Conservation (phyloP, 2,797 vertebrate genomes). For the Sebastes iracundus region DNA sequence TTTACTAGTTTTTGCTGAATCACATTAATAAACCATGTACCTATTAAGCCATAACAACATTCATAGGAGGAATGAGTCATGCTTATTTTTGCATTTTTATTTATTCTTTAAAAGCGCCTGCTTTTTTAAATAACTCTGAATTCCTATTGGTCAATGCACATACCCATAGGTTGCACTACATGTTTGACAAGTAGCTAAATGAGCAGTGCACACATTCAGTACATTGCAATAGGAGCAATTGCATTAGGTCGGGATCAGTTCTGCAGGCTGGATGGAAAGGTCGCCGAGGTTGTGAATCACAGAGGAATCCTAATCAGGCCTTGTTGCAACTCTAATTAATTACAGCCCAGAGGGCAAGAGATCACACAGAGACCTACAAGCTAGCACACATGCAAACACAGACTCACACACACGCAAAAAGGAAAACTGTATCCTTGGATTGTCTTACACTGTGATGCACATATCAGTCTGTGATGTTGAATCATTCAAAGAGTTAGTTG, state of each 20-base stretch:
- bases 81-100: background rate
- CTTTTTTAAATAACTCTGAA: background rate
- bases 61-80: slow-evolving; percentile 37
- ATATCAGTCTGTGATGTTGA: slow-evolving; percentile 18
- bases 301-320: slow-evolving; percentile 79
- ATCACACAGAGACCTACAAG: slow-evolving; percentile 61
- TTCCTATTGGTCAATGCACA: background rate
- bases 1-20: slow-evolving; percentile 49
- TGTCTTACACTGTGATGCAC: slow-evolving; percentile 15
- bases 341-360: slow-evolving; percentile 75
- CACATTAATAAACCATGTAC: slow-evolving; percentile 60
- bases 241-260: slow-evolving; percentile 43
- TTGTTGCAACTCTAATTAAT: slow-evolving; percentile 83
- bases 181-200: slow-evolving; percentile 54
- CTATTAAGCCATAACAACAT: slow-evolving; percentile 41
- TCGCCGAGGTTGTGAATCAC: slow-evolving; percentile 66
- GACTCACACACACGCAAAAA: slow-evolving; percentile 44
- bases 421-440: slow-evolving; percentile 25
- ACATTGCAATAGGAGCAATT: slow-evolving; percentile 28
- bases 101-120: background rate
- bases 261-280: slow-evolving; percentile 66
- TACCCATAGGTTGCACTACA: slow-evolving; percentile 1
- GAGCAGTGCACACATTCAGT: slow-evolving; percentile 24
- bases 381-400: slow-evolving; percentile 50
- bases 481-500: background rate